Evolutionary conservation across 2,113 vertebrate species (phyloP).

Genomic region (Desmodus rotundus): DNA sequence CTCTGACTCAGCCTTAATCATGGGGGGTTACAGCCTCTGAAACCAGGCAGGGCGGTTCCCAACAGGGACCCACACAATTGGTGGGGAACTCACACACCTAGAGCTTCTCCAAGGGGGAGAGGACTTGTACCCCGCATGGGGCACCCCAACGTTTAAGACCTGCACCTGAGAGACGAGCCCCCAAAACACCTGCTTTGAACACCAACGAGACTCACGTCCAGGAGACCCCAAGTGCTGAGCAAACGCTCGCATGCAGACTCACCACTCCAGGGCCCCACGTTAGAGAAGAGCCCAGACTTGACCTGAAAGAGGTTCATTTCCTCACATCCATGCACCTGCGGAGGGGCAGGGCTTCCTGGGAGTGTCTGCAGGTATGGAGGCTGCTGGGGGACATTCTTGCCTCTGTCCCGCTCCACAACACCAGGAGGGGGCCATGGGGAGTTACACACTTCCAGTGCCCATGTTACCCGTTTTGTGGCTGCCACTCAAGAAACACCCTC

Average conservation of each 20-base stretch:
- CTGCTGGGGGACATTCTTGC: background rate
- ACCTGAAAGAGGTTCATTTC: background rate
- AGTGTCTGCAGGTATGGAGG: background rate
- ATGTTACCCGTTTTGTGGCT: background rate
- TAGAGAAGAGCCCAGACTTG: background rate
- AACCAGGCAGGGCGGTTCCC: no score
- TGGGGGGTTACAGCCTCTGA: no score
- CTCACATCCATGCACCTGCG: background rate
- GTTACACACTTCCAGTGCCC: background rate
- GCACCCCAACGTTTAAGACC: no score
- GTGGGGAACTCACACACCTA: no score
- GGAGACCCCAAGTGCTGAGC: background rate
- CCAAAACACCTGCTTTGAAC: no score
- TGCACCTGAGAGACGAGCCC: no score
- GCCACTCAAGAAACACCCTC: background rate
- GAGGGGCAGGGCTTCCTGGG: no score
- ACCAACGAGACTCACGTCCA: background rate
- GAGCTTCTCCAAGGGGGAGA: no score
- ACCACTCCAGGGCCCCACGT: accelerated
- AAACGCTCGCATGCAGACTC: background rate
- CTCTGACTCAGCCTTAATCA: no score
- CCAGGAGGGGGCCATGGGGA: background rate
- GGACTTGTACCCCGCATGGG: no score
- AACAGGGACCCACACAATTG: no score
- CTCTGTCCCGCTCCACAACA: background rate